These are phyloP conservation scores for Gallinago solitaria DNA, from an alignment of 2,797 vertebrate genomes.

Conservation along the genomic window DNA sequence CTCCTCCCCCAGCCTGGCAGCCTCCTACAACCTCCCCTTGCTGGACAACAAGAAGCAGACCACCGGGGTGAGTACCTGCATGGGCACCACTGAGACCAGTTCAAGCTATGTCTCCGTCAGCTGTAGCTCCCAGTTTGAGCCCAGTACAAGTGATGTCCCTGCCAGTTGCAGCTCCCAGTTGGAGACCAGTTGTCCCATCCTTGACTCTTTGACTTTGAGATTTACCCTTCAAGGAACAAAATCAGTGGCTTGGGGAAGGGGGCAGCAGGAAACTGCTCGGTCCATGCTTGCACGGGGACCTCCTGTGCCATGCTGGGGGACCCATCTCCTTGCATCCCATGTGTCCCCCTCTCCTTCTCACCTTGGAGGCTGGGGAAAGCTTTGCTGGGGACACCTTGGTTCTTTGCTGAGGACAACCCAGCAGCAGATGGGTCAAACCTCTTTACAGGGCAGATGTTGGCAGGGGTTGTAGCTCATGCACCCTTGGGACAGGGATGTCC, in stretches of 20 bases:
- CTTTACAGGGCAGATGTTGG: not conserved
- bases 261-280: not conserved
- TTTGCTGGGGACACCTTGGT: not conserved
- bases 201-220: not conserved
- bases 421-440: not conserved
- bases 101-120: not conserved
- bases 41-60: constrained; percentile 88
- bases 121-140: not conserved
- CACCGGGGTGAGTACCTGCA: constrained; percentile 83
- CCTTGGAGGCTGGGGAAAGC: not conserved
- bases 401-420: not conserved
- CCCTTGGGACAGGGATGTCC: not conserved
- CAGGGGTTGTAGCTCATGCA: not conserved
- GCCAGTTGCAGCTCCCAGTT: not conserved
- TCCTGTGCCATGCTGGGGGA: not conserved
- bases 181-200: not conserved
- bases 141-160: not conserved
- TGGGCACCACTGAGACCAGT: not conserved
- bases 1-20: constrained; percentile 83
- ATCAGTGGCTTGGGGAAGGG: not conserved
- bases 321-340: not conserved
- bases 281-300: not conserved
- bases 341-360: not conserved
- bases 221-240: not conserved
- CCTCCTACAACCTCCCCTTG: constrained; percentile 86